Evolutionary conservation across 2,888 invertebrate genomes (phyloP), one percentile per base, ranked within the genome.

Genomic region (Luperina nickerlii): DNA sequence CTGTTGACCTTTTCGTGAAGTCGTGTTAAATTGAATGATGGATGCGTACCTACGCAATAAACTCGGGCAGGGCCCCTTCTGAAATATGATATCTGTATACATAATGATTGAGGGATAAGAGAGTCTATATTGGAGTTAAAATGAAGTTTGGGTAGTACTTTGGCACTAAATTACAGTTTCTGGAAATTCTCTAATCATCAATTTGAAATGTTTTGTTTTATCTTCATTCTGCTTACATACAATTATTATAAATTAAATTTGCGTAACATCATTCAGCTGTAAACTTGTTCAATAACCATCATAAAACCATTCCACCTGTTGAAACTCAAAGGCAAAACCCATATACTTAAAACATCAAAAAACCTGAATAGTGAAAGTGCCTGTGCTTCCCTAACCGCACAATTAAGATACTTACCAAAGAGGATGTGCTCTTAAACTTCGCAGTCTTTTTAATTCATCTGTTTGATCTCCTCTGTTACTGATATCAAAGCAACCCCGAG

Each of bases 391-490:
- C 81, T 88, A 88, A 90, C 90, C 85, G 79, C 79, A 68, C 88
- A 82, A 85, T 87, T 89, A 87, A 80, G 73, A 81, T 85, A 85
- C 90, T 86, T 83, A 85, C 77, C 57, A 38, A 82, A 87, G 79
- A 87, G 84, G 78, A 88, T 86, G 76, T 86, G 66, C 85, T 85
- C 79, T 80, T 82, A 78, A 85, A 87, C 81, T 82, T 76, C 83
- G 84, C 86, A 92, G 92, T 91, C 90, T 93, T 93, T 93, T 91
- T 92, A 92, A 91, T 93, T 92, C 85, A 88, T 75, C 90, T 93
- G 94, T 95, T 95, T 95, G 95, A 94, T 95, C 94, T 95, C 87
- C 89, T 88, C 93, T 93, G 94, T 93, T 91, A 91, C 92, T 93
- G 92, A 95, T 95, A 94, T 95, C 95, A 94, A 95, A 95, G 95